Evolutionary conservation across 1,140 invertebrate genomes (phyloP).

Genomic region (Episyrphus balteatus): DNA sequence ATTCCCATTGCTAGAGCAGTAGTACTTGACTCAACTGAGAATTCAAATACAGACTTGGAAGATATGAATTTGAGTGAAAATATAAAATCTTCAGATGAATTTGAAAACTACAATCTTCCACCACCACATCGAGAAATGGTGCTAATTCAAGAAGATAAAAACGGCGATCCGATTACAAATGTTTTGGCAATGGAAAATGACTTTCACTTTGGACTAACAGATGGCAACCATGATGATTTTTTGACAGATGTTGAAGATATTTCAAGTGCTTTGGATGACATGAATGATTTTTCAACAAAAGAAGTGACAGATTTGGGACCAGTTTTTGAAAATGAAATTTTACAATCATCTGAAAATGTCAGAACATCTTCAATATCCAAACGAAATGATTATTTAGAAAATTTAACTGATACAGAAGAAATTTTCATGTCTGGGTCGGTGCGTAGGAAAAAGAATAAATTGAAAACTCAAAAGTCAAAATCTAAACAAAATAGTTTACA

Average conservation of each 20-base stretch:
- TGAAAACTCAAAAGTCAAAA: background rate
- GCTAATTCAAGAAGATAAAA: slow-evolving; percentile 38
- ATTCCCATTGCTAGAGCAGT: slow-evolving; percentile 28
- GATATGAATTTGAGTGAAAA: slow-evolving; percentile 34
- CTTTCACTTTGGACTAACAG: slow-evolving; percentile 29
- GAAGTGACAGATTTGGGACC: slow-evolving; percentile 2
- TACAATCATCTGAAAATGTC: slow-evolving; percentile 25
- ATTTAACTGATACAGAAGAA: slow-evolving; percentile 43
- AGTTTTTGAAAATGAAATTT: slow-evolving; percentile 22
- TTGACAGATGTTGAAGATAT: slow-evolving; percentile 40
- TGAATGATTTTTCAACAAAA: slow-evolving; percentile 14
- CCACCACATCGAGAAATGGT: slow-evolving; percentile 38
- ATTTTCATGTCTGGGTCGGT: slow-evolving; percentile 33
- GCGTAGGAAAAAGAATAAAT: slow-evolving; percentile 16
- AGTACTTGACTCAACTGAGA: slow-evolving; percentile 22
- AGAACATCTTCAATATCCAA: slow-evolving; percentile 25
- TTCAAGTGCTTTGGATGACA: slow-evolving; percentile 34
- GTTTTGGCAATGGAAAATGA: slow-evolving; percentile 38
- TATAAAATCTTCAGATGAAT: background rate
- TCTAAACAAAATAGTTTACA: background rate
- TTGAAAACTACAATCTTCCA: slow-evolving; percentile 28
- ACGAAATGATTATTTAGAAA: slow-evolving; percentile 23
- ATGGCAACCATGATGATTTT: slow-evolving; percentile 25
- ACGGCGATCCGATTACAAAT: slow-evolving; percentile 36
- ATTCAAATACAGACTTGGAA: slow-evolving; percentile 35